These are phyloP conservation scores for Selenia dentaria DNA, from an alignment of 2,888 invertebrate genomes.

Conservation along the genomic window DNA sequence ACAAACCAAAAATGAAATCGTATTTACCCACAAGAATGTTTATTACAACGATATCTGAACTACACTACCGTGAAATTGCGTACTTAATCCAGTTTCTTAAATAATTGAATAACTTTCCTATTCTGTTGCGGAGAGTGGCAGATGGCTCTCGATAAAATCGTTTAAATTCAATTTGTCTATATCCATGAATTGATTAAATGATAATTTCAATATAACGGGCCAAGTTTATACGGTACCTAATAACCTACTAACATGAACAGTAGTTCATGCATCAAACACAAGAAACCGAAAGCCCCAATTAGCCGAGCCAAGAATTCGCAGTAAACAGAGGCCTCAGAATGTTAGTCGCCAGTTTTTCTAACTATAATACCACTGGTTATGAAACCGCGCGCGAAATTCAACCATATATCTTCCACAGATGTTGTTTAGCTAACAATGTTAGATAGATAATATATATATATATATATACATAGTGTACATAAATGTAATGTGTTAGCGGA, in stretches of 20 bases:
- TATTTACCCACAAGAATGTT: too few relatives aligned
- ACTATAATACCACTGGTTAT: conserved; percentile 35
- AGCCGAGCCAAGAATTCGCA: conserved; percentile 25
- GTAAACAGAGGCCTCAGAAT: conserved; percentile 30
- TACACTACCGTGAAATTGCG: conserved; percentile 9
- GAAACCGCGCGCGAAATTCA: conserved; percentile 27
- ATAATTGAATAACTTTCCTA: conserved; percentile 26
- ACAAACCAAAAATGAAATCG: too few relatives aligned
- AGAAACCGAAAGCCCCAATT: conserved; percentile 28
- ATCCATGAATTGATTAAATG: background rate
- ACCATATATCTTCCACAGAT: conserved; percentile 9
- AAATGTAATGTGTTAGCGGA: conserved; percentile 7
- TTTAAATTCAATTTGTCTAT: conserved; percentile 4
- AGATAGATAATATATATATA: too few relatives aligned
- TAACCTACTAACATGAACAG: too few relatives aligned
- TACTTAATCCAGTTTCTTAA: conserved; percentile 14
- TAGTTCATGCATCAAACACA: conserved; percentile 7
- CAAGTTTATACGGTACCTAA: too few relatives aligned
- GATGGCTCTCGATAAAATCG: conserved; percentile 10
- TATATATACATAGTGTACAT: background rate
- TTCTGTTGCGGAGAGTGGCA: conserved; percentile 10
- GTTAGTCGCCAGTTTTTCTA: conserved; percentile 36
- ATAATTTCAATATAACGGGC: too few relatives aligned
- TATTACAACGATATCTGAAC: conserved; percentile 25
- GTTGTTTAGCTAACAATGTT: conserved; percentile 11